Evolutionary conservation across 2,113 vertebrate species (phyloP).

Genomic region (Galeopterus variegatus): DNA sequence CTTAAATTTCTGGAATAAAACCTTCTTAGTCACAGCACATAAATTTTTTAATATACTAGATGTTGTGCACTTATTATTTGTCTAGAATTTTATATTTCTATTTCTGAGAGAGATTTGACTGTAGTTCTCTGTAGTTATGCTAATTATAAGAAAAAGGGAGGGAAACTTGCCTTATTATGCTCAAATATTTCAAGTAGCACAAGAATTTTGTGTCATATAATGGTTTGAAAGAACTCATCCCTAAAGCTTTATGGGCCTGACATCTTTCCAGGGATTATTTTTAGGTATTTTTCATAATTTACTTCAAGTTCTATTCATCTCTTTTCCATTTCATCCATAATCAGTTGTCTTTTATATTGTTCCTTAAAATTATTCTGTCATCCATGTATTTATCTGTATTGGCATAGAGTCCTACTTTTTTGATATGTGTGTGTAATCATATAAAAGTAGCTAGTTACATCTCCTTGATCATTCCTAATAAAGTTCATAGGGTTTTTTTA

Average conservation of each 20-base stretch:
- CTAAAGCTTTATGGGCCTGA: background rate
- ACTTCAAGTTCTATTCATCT: background rate
- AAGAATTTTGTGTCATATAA: background rate
- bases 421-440: background rate
- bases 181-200: background rate
- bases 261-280: background rate
- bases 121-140: background rate
- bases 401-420: constrained; percentile 3
- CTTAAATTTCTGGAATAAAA: constrained; percentile 63
- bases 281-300: constrained; percentile 34
- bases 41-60: constrained; percentile 52
- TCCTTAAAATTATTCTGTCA: constrained; percentile 13
- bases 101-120: constrained; percentile 7
- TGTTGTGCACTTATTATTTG: background rate
- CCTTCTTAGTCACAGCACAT: constrained; percentile 34
- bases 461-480: background rate
- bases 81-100: constrained; percentile 28
- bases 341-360: constrained; percentile 18
- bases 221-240: background rate
- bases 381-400: background rate
- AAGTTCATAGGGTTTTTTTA: constrained; percentile 5
- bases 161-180: background rate
- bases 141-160: background rate
- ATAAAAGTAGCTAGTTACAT: background rate
- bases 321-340: background rate